Evolutionary conservation across 1,140 invertebrate genomes (phyloP), one percentile per base, ranked within the genome.

Genomic region (Drosophila neocordata): DNA sequence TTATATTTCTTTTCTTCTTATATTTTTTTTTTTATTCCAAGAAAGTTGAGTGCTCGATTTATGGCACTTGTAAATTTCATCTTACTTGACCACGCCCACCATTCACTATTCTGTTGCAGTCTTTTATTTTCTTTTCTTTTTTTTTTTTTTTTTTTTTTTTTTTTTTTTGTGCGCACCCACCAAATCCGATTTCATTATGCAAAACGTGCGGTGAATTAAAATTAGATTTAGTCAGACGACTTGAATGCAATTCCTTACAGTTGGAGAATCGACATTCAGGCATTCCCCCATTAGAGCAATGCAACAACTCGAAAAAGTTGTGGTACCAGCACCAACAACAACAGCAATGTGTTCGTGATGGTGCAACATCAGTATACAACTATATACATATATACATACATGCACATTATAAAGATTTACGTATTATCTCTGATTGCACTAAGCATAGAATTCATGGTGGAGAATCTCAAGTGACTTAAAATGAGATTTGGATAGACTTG

Each of bases 181-280:
- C 79, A 79, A 88, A 88, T 83, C 83, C 76, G 69, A 77, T 88
- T 88, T 87, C 79, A 88, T 88, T 88, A 88, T 88, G 83, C 79
- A 88, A 71, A 83, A 88, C 83, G 79, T 88, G 83, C 73, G 63
- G 72, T 59, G 83, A 79, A 88, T 88, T 83, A 88, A 88, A 77
- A 83, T 73, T 77, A 65, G 83, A 88, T 88, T 83, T 83, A 65
- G 34, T 48, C 24, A 62, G 51, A 44, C 57, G 38, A 73, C 73
- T 71, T 78, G 58, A 82, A 73, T 69, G 75, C 61, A 78, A 69
- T 68, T 41, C 44, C 69, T 27, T 74, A 72, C 15, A 61, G 72
- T 65, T 44, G 37, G 37, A 35, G 65, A 35, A 58, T 53, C 27
- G 65, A 38, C 41, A 31, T 31, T 31, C 27, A 61, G 15, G 27